Evolutionary conservation across 2,797 vertebrate genomes (phyloP).

Genomic region (Sebastes goodei): DNA sequence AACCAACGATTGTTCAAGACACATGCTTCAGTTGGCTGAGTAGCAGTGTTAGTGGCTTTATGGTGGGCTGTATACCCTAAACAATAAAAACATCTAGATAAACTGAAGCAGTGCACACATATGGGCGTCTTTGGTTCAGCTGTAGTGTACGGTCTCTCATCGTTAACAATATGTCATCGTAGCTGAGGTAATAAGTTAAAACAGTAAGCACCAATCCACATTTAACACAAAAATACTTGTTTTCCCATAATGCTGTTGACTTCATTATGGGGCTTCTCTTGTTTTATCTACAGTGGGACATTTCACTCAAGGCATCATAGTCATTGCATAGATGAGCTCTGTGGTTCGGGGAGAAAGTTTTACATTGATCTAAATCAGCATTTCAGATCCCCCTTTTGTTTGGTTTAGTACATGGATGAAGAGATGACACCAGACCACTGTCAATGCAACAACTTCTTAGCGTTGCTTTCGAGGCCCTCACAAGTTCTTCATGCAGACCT

Average conservation of each 20-base stretch:
- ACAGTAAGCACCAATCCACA: constrained; percentile 89
- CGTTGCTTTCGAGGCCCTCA: constrained; percentile 69
- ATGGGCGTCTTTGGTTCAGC: constrained; percentile 82
- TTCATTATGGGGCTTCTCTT: constrained; percentile 34
- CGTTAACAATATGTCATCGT: constrained; percentile 65
- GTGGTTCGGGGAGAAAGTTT: neutral
- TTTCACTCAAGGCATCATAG: constrained; percentile 37
- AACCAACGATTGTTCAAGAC: constrained; percentile 19
- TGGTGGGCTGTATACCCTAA: constrained; percentile 8
- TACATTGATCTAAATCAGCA: constrained; percentile 7
- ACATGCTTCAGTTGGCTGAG: constrained; percentile 24
- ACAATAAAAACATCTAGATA: constrained; percentile 39
- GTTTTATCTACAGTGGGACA: constrained; percentile 47
- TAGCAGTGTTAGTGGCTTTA: constrained; percentile 74
- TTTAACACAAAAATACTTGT: constrained; percentile 58
- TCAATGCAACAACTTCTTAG: constrained; percentile 1
- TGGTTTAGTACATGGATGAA: constrained; percentile 1
- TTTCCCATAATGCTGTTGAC: constrained; percentile 45
- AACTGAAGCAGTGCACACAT: constrained; percentile 70
- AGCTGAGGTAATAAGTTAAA: constrained; percentile 96
- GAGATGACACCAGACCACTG: constrained; percentile 3
- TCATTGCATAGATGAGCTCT: constrained; percentile 46
- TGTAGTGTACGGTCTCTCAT: constrained; percentile 71
- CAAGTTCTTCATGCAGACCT: constrained; percentile 99
- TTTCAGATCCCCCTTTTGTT: constrained; percentile 6